Percentiles rank a stretch among this genome's conserved stretches.
These are phyloP conservation scores for Varroa destructor DNA, from an alignment of 1,140 invertebrate species.

Conservation along the genomic window DNA sequence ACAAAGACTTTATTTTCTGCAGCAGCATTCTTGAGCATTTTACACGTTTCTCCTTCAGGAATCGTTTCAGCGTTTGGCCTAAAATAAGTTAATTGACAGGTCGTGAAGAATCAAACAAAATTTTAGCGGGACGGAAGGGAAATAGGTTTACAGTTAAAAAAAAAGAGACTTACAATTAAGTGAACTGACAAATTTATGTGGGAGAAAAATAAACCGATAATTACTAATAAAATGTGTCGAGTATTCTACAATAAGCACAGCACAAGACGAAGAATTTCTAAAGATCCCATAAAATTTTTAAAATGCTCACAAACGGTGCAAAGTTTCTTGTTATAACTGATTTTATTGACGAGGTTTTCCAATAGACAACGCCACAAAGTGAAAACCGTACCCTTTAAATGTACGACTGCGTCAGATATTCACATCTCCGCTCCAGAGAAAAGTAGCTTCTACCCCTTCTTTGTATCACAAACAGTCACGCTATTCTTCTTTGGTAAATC, in stretches of 20 bases:
- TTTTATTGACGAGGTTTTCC: no score
- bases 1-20: background rate
- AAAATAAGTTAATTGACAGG: background rate
- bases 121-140: background rate
- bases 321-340: no score
- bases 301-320: no score
- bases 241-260: background rate
- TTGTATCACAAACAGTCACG: no score
- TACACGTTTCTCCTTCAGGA: slow-evolving; percentile 10
- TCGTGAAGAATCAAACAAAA: background rate
- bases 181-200: background rate
- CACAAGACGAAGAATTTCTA: background rate
- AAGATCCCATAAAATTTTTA: no score
- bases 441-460: no score
- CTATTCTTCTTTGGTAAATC: no score
- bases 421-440: no score
- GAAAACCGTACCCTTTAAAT: no score
- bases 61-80: slow-evolving; percentile 12
- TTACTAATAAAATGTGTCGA: background rate
- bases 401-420: no score
- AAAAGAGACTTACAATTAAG: background rate
- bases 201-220: background rate
- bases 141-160: background rate
- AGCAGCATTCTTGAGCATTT: slow-evolving; percentile 3
- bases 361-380: no score